These are phyloP conservation scores for Sylvia borin DNA, from an alignment of 2,797 vertebrate species.

Conservation along the genomic window DNA sequence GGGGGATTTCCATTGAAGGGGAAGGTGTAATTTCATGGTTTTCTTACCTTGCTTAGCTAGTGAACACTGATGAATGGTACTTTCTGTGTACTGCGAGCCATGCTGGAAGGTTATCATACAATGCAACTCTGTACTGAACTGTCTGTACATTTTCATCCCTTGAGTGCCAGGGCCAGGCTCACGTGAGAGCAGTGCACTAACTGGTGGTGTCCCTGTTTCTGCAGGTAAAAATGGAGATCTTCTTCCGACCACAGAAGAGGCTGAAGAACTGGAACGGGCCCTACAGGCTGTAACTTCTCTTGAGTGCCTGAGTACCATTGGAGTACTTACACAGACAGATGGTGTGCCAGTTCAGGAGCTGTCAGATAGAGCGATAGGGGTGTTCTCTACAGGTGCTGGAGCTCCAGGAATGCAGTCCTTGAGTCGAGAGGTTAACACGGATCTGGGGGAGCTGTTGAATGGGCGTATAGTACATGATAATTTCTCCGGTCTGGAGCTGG, in stretches of 20 bases:
- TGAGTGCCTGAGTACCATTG: slow-evolving; percentile 96
- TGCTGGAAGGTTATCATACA: neutral
- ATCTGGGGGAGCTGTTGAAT: slow-evolving; percentile 91
- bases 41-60: neutral
- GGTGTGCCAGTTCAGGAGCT: slow-evolving; percentile 84
- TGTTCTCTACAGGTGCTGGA: slow-evolving; percentile 87
- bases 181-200: neutral
- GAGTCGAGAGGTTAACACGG: slow-evolving; percentile 81
- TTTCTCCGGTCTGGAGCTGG: slow-evolving; percentile 94
- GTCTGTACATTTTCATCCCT: neutral
- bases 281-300: slow-evolving; percentile 97
- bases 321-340: slow-evolving; percentile 89
- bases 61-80: neutral
- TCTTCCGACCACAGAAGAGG: slow-evolving; percentile 97
- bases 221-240: slow-evolving; percentile 97
- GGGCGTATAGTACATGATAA: slow-evolving; percentile 91
- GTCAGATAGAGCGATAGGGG: slow-evolving; percentile 88
- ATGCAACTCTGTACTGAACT: neutral
- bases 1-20: neutral
- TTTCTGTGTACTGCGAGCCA: neutral
- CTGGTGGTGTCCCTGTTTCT: slow-evolving; percentile 41
- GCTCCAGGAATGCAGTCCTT: slow-evolving; percentile 85
- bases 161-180: neutral
- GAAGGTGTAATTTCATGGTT: neutral
- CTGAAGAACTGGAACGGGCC: slow-evolving; percentile 96